phyloP scores from a whole-genome alignment of 2,888 invertebrate genomes.

The Buathra laborator region DNA sequence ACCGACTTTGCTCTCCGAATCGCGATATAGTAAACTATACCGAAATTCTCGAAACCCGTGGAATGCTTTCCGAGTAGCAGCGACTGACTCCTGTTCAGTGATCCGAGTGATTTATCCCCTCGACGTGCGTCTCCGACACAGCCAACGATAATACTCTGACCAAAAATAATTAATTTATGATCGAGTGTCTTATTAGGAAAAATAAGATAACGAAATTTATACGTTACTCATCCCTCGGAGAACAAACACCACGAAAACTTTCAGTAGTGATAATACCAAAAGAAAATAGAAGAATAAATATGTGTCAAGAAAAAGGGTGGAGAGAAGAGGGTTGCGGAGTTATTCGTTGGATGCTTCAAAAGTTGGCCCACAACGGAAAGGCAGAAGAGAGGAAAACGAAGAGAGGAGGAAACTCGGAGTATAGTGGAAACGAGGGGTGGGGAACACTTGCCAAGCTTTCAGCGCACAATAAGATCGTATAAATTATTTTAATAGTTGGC shows the following conservation, averaged over 20 bases:
- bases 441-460: slow-evolving; percentile 68
- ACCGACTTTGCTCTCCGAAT: slow-evolving; percentile 16
- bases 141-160: background rate
- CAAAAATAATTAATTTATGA: slow-evolving; percentile 23
- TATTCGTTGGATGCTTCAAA: slow-evolving; percentile 21
- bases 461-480: slow-evolving; percentile 73
- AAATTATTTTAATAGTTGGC: slow-evolving; percentile 73
- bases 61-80: slow-evolving; percentile 26
- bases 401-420: background rate
- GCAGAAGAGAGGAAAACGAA: background rate
- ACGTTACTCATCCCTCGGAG: background rate
- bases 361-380: slow-evolving; percentile 36
- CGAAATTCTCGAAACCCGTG: slow-evolving; percentile 41
- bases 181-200: background rate
- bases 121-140: background rate
- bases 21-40: slow-evolving; percentile 17
- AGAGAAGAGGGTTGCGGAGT: slow-evolving; percentile 4
- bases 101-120: slow-evolving; percentile 50
- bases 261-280: background rate
- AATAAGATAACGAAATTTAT: background rate
- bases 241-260: background rate
- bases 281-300: slow-evolving; percentile 10
- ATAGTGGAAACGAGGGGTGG: slow-evolving; percentile 23
- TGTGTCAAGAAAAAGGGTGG: background rate
- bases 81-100: slow-evolving; percentile 37